Evolutionary conservation across 2,888 invertebrate species (phyloP).

Genomic region (Lycocerus yunnanus): DNA sequence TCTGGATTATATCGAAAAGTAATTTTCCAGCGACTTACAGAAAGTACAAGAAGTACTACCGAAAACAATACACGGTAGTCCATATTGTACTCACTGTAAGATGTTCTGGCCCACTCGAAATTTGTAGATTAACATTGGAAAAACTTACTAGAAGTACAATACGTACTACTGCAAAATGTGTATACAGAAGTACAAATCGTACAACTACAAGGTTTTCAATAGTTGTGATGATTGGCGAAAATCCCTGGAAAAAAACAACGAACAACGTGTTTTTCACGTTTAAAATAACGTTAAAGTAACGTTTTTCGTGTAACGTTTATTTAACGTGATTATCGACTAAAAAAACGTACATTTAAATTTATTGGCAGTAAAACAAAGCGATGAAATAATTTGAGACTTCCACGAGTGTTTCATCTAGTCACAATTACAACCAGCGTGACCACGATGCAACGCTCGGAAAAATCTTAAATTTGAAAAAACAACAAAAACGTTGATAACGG

Average conservation of each 20-base stretch:
- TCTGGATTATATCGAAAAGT: too few relatives aligned
- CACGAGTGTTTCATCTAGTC: conserved; percentile 57
- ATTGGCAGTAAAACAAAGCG: too few relatives aligned
- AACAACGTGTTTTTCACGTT: too few relatives aligned
- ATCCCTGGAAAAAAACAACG: too few relatives aligned
- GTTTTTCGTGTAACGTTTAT: too few relatives aligned
- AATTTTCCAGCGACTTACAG: neutral
- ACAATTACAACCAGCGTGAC: conserved; percentile 49
- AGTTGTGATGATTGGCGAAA: conserved; percentile 11
- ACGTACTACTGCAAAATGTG: conserved; percentile 30
- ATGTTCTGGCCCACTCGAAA: neutral
- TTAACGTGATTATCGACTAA: too few relatives aligned
- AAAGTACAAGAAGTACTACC: neutral
- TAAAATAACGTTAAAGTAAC: too few relatives aligned
- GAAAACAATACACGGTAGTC: neutral
- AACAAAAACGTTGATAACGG: neutral
- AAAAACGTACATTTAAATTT: too few relatives aligned
- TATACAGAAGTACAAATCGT: conserved; percentile 45
- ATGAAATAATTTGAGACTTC: neutral
- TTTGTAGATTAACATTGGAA: neutral
- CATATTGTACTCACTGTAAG: neutral
- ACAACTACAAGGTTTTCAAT: conserved; percentile 11
- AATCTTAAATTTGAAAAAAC: conserved; percentile 12
- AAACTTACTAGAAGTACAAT: neutral
- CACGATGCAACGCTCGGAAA: conserved; percentile 49